Base-by-base conservation (phyloP, 2,888 invertebrate genomes). In the Rhimphoctona megacephalus region DNA sequence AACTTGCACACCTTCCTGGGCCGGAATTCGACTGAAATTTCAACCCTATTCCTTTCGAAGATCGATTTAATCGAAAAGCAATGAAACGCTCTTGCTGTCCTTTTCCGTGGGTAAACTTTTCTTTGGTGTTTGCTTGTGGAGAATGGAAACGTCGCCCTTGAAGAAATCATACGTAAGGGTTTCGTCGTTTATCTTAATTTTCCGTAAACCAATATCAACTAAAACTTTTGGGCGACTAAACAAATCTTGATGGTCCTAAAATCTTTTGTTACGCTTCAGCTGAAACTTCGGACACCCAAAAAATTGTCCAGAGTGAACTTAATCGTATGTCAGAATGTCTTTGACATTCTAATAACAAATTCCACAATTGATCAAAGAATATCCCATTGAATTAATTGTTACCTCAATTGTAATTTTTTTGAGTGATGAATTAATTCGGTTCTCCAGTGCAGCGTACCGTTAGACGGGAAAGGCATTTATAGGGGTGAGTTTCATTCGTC, bases 1-100 rank as follows among this genome's bases (percentile, higher is more conserved):
- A 90, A 90, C 85, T 85, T 88, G 84, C 77, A 72, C 70, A 86
- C 86, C 57, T 83, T 78, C 72, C 67, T 69, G 76, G 49, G 72
- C 80, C 64, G 81, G 69, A 84, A 73, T 86, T 81, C 69, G 43
- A 46, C n/a, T 73, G 81, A 39, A 76, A 52, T 67, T 74, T 64
- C 57, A 61, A 80, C 54, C 61, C 67, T 70, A 25, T 73, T 57
- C 69, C 61, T 54, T 54, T 46, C 76, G 64, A 66, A 17, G 17
- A 33, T 25, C 9, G 70, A 86, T 86, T 83, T 57, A 73, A 80
- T 86, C 81, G 85, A 17, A 43, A 64, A 69, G 73, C 78, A 85
- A 85, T 83, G 85, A 66, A 73, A n/a, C 30, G 52, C 30, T 6
- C 67, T 67, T 6, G 61, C n/a, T n/a, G 36, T 36, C 36, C 33